phyloP scores from a whole-genome alignment of 2,797 vertebrate species.

The Sphaeramia orbicularis region DNA sequence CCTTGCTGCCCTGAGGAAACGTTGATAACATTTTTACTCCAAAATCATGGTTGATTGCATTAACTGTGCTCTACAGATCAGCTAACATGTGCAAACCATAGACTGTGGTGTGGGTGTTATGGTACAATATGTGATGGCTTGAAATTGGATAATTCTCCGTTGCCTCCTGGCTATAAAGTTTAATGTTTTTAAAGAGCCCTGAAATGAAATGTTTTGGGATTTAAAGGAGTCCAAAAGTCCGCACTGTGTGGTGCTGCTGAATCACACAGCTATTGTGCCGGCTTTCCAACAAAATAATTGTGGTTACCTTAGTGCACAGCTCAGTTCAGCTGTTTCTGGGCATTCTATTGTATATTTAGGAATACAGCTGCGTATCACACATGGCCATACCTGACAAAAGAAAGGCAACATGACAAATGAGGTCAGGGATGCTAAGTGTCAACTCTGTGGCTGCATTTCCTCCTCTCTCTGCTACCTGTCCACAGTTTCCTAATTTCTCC shows the following conservation, averaged over 20 bases:
- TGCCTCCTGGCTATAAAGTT: constrained; percentile 34
- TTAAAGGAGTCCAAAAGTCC: constrained; percentile 21
- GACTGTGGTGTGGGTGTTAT: constrained; percentile 21
- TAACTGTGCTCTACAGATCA: constrained; percentile 52
- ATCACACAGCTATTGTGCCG: constrained; percentile 8
- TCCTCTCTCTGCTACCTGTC: constrained; percentile 21
- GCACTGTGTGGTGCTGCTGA: constrained; percentile 12
- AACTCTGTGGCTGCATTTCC: constrained; percentile 27
- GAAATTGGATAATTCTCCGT: constrained; percentile 51
- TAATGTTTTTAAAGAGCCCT: constrained; percentile 32
- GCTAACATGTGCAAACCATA: constrained; percentile 38
- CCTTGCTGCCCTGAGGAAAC: constrained; percentile 74
- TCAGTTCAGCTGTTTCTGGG: constrained; percentile 22
- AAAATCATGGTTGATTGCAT: constrained; percentile 62
- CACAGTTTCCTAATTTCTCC: constrained; percentile 23
- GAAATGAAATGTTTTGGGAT: constrained; percentile 36
- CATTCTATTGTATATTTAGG: constrained; percentile 34
- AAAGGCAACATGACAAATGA: constrained; percentile 39
- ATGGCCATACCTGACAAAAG: constrained; percentile 38
- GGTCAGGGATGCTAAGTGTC: constrained; percentile 48
- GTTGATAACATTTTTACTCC: constrained; percentile 68
- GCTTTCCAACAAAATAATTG: constrained; percentile 33
- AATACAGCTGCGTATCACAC: constrained; percentile 24
- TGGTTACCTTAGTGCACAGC: constrained; percentile 17
- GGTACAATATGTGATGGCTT: constrained; percentile 38